These are phyloP conservation scores for Pangasianodon hypophthalmus DNA, from an alignment of 2,113 vertebrate genomes.

Conservation along the genomic window DNA sequence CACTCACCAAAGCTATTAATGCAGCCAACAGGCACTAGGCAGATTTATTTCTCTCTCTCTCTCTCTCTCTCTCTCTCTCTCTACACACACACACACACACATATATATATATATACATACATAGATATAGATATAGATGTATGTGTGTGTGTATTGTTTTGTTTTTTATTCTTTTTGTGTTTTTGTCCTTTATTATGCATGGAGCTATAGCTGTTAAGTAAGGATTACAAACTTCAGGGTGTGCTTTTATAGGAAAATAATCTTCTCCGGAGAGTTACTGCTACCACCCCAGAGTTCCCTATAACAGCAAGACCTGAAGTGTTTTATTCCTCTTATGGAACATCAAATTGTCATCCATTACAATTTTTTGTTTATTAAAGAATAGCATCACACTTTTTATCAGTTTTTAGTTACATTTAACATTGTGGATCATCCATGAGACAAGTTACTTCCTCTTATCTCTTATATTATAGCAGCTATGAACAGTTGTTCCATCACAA, in stretches of 20 bases:
- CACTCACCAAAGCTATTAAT: conserved; percentile 28
- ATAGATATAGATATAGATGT: too few relatives aligned
- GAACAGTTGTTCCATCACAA: background rate
- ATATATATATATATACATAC: too few relatives aligned
- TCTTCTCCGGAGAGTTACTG: background rate
- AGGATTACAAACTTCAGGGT: background rate
- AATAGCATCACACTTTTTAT: background rate
- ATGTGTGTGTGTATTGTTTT: too few relatives aligned
- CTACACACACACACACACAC: too few relatives aligned
- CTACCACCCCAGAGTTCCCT: background rate
- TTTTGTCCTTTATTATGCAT: background rate
- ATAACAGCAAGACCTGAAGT: background rate
- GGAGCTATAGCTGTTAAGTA: background rate
- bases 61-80: background rate
- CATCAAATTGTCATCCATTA: background rate
- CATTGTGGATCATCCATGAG: too few relatives aligned
- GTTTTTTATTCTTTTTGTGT: background rate
- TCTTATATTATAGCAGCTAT: background rate
- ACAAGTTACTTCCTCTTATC: too few relatives aligned
- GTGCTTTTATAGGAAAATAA: background rate
- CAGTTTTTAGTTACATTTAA: too few relatives aligned
- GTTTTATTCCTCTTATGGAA: background rate
- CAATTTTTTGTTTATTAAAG: background rate
- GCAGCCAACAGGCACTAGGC: background rate
- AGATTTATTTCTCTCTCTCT: background rate